Conservation (phyloP, 2,113 vertebrate species). For the Dolichallabes microphthalmus region DNA sequence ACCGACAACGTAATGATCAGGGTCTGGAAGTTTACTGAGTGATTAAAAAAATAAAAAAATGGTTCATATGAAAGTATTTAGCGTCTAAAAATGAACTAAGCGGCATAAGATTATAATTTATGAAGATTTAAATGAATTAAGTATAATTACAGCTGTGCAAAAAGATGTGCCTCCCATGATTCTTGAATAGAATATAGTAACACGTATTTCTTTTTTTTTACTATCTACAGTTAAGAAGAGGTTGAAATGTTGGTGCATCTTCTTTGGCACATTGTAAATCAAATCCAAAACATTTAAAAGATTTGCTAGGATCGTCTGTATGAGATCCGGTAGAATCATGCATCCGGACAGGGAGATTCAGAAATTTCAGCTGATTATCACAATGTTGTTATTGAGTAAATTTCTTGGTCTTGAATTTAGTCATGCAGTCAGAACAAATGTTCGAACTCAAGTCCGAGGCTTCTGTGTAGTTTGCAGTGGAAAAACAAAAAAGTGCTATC, state of each 20-base stretch:
- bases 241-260: not conserved
- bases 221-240: not conserved
- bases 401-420: not conserved
- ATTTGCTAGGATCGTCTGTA: not conserved
- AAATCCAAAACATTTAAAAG: not conserved
- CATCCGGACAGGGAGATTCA: not conserved
- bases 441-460: not conserved
- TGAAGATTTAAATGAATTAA: not conserved
- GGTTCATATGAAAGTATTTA: not conserved
- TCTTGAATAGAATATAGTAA: not conserved
- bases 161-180: not conserved
- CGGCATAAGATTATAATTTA: not conserved
- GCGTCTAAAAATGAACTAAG: not conserved
- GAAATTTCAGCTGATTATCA: not conserved
- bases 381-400: not conserved
- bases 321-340: not conserved
- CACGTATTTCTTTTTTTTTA: not conserved
- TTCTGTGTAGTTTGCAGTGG: not conserved
- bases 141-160: not conserved
- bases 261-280: not conserved
- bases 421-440: not conserved
- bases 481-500: not conserved
- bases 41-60: not conserved
- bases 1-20: conserved; percentile 88
- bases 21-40: conserved; percentile 89